These are phyloP conservation scores for Bombyx huttoni DNA, from an alignment of 2,888 invertebrate genomes.

Conservation along the genomic window DNA sequence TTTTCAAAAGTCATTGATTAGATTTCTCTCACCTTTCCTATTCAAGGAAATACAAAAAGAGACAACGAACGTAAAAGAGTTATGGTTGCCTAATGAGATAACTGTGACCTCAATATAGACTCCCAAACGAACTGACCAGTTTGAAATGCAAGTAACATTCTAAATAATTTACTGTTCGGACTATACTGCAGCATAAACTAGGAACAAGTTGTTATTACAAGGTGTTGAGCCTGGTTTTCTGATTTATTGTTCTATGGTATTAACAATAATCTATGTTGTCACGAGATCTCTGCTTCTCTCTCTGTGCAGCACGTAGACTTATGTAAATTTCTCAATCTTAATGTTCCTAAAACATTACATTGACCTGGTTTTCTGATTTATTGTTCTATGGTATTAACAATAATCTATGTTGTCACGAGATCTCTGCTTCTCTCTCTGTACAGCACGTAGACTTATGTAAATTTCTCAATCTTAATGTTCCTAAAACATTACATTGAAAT, in stretches of 20 bases:
- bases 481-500: not conserved
- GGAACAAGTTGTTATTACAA: slow-evolving; percentile 56
- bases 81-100: slow-evolving; percentile 36
- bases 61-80: slow-evolving; percentile 22
- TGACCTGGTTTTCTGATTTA: slow-evolving; percentile 56
- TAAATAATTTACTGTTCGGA: slow-evolving; percentile 40
- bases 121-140: slow-evolving; percentile 33
- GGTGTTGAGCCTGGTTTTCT: slow-evolving; percentile 58
- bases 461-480: not conserved
- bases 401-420: slow-evolving; percentile 49
- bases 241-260: slow-evolving; percentile 51
- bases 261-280: slow-evolving; percentile 52
- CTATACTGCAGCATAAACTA: slow-evolving; percentile 32
- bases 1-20: not conserved
- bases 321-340: not conserved
- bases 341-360: not conserved
- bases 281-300: slow-evolving; percentile 43
- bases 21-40: slow-evolving; percentile 3
- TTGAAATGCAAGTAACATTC: slow-evolving; percentile 39
- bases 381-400: slow-evolving; percentile 44
- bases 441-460: not conserved
- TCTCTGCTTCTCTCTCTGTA: slow-evolving; percentile 33
- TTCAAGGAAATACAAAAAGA: slow-evolving; percentile 30
- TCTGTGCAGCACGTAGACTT: slow-evolving; percentile 8
- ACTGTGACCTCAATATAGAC: slow-evolving; percentile 39